phyloP scores from a whole-genome alignment of 2,888 invertebrate genomes.

The Xylota segnis region DNA sequence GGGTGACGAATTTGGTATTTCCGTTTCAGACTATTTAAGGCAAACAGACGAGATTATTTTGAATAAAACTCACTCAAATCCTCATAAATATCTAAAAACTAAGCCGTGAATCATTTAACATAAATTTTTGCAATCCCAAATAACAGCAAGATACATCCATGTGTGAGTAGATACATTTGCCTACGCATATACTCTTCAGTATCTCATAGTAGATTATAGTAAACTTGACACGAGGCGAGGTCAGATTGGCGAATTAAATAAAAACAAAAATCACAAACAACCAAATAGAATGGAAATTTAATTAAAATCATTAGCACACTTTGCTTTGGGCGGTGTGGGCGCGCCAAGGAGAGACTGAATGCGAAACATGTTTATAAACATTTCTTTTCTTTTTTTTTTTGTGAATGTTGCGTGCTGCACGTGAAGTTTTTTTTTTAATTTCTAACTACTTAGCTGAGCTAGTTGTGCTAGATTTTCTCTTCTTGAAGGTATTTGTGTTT shows the following conservation, averaged over 20 bases:
- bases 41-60: not conserved
- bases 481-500: not conserved
- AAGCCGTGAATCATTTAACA: slow-evolving; percentile 36
- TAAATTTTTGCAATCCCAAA: slow-evolving; percentile 26
- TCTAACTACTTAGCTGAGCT: not conserved
- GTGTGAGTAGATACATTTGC: slow-evolving; percentile 1
- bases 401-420: slow-evolving; percentile 2
- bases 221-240: slow-evolving; percentile 71
- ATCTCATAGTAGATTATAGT: slow-evolving; percentile 39
- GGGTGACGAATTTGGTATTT: slow-evolving; percentile 4
- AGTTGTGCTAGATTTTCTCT: not conserved
- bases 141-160: not conserved
- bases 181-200: slow-evolving; percentile 18
- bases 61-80: slow-evolving; percentile 23
- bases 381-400: not conserved
- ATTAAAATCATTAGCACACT: slow-evolving; percentile 19
- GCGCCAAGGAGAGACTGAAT: not conserved
- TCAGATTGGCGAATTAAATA: slow-evolving; percentile 39
- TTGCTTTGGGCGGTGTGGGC: not conserved
- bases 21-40: not conserved
- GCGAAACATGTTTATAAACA: slow-evolving; percentile 14
- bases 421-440: not conserved
- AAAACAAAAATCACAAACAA: not conserved
- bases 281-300: slow-evolving; percentile 28
- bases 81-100: slow-evolving; percentile 15